Percentiles rank a stretch among this genome's conserved stretches.
These are phyloP conservation scores for Cyphomyrmex costatus DNA, from an alignment of 1,140 invertebrate genomes.

Conservation along the genomic window DNA sequence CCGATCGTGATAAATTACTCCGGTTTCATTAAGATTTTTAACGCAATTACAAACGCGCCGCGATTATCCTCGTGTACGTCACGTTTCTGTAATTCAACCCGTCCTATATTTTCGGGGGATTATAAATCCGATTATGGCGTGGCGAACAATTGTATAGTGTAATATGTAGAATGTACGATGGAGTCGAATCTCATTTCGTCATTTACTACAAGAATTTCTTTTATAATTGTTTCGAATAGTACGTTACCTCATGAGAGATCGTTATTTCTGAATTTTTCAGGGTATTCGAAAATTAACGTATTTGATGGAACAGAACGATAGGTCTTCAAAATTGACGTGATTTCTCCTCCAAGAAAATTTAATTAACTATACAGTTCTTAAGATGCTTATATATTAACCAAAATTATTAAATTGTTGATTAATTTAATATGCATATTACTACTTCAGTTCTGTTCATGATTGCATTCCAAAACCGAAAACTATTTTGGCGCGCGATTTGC, in stretches of 20 bases:
- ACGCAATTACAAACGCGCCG: not conserved
- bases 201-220: not conserved
- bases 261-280: not conserved
- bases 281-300: not conserved
- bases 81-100: conserved; percentile 8
- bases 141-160: not conserved
- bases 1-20: not conserved
- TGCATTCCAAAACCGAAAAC: too few relatives aligned
- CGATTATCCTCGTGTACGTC: not conserved
- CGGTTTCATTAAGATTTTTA: conserved; percentile 1
- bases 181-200: not conserved
- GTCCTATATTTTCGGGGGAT: not conserved
- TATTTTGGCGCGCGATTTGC: too few relatives aligned
- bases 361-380: not conserved
- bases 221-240: not conserved
- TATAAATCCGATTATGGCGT: not conserved
- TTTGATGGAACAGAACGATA: not conserved
- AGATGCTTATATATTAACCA: not conserved
- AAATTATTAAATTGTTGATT: too few relatives aligned
- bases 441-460: too few relatives aligned
- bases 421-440: too few relatives aligned
- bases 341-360: not conserved
- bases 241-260: not conserved
- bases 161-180: not conserved
- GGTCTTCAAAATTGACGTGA: not conserved